Evolutionary conservation across 2,113 vertebrate species (phyloP).

Genomic region (Cyanocitta stelleri): DNA sequence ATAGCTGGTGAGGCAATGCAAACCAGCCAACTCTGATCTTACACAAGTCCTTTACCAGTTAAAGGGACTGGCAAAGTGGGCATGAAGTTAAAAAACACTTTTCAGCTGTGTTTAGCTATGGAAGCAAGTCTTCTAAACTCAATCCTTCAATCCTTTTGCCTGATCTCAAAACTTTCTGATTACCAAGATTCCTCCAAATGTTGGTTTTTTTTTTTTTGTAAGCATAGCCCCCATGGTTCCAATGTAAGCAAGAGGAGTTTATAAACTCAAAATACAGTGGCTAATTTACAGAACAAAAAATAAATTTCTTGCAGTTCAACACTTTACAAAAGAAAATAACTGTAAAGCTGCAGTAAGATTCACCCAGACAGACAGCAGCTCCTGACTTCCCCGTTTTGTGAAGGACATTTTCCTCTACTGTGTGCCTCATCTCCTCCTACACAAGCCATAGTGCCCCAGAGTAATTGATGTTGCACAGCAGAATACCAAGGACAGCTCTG

Average conservation of each 20-base stretch:
- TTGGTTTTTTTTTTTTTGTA: background rate
- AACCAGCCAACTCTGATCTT: background rate
- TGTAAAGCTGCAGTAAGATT: background rate
- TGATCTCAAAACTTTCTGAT: background rate
- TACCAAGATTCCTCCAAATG: background rate
- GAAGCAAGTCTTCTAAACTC: background rate
- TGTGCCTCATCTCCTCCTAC: background rate
- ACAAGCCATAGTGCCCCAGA: background rate
- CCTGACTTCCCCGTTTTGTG: background rate
- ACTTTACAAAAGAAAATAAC: background rate
- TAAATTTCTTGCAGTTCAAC: background rate
- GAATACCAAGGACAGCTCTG: background rate
- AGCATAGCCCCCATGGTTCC: background rate
- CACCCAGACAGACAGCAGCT: background rate
- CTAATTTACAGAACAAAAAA: background rate
- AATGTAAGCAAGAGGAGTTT: background rate
- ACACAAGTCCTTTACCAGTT: background rate
- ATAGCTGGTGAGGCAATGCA: background rate
- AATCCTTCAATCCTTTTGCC: background rate
- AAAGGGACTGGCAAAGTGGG: background rate
- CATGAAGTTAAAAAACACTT: background rate
- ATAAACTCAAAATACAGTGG: background rate
- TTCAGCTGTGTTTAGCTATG: background rate
- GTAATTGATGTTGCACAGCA: background rate
- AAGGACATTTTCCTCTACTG: background rate